Base-by-base conservation (phyloP, 2,113 vertebrate genomes). In the Hipposideros armiger region DNA sequence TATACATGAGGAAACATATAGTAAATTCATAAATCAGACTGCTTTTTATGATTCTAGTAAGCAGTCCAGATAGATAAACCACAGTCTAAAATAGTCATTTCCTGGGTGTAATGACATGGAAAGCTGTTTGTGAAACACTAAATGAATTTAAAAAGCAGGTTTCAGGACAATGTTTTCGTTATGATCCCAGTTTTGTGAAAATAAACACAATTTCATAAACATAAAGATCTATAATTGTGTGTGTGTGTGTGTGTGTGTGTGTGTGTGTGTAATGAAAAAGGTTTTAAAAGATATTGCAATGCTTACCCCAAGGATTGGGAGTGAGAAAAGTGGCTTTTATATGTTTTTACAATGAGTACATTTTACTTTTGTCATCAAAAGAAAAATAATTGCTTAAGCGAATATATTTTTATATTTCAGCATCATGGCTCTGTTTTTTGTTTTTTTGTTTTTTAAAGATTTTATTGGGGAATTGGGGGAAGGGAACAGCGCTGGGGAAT, bases 361-460 rank as follows among this genome's bases (percentile, higher is more conserved):
- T 78, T 94, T 72, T 60, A 89, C 32, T 87, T 92, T 77, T 72
- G 0, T 50, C 60, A 62, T 84, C 76, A 73, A 64, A 66, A 84
- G 26, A 60, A 94, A 84, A 83, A 66, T 80, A 88, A 91, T 70
- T 91, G 81, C 72, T 60, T 66, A 72, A 80, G 67, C 90, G 84
- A 5, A 54, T 47, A 16, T 82, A 58, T 72, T 78, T 96, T 89
- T 45, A n/a, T 90, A 83, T 32, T 15, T 91, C 14, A 66, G 19
- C 24, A 56, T 32, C n/a, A 56, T 67, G 45, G 22, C 62, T 92
- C 89, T 50, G 47, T 36, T 36, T 36, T 36, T 36, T 36, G 36
- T 2, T 36, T 36, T 36, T 36, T 36, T 36, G 36, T 36, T 36
- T 36, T 36, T 36, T 36, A 36, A 36, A 36, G 36, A 36, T 36